These are phyloP conservation scores for Augochlorella aurata DNA, from an alignment of 2,888 invertebrate genomes.

Conservation along the genomic window DNA sequence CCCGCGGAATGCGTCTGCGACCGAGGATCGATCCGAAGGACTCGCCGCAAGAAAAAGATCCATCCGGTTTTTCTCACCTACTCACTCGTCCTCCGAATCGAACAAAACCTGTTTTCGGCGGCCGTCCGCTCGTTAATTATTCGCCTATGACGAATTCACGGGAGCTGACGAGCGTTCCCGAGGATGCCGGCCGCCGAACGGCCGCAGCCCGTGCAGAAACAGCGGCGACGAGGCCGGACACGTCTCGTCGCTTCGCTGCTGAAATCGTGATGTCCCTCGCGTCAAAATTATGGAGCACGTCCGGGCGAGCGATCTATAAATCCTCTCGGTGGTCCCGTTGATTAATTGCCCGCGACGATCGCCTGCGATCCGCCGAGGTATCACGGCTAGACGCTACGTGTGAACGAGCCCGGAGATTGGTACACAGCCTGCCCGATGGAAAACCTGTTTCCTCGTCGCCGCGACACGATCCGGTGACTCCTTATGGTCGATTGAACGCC, in stretches of 20 bases:
- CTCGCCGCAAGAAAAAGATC: slow-evolving; percentile 35
- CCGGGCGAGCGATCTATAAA: slow-evolving; percentile 25
- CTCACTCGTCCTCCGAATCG: slow-evolving; percentile 13
- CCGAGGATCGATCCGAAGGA: slow-evolving; percentile 30
- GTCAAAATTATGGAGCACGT: slow-evolving; percentile 13
- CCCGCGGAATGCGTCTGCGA: slow-evolving; percentile 41
- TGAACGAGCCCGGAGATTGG: slow-evolving; percentile 42
- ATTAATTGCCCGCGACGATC: slow-evolving; percentile 56
- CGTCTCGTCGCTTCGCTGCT: no score
- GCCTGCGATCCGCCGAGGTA: slow-evolving; percentile 54
- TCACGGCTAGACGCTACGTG: slow-evolving; percentile 56
- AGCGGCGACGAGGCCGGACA: no score
- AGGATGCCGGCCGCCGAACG: no score
- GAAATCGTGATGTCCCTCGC: slow-evolving; percentile 8
- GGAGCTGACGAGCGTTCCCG: background rate
- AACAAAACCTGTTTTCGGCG: slow-evolving; percentile 32
- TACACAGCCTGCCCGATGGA: slow-evolving; percentile 51
- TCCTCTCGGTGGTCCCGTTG: slow-evolving; percentile 37
- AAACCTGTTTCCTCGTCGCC: slow-evolving; percentile 60
- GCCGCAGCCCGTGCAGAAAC: no score
- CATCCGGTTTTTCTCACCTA: slow-evolving; percentile 44
- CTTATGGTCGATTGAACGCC: slow-evolving; percentile 41
- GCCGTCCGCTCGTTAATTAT: slow-evolving; percentile 39
- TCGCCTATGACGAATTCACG: slow-evolving; percentile 33
- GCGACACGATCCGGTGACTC: slow-evolving; percentile 60